Evolutionary conservation across 2,888 invertebrate genomes (phyloP).

Genomic region (Folsomia manolachei): DNA sequence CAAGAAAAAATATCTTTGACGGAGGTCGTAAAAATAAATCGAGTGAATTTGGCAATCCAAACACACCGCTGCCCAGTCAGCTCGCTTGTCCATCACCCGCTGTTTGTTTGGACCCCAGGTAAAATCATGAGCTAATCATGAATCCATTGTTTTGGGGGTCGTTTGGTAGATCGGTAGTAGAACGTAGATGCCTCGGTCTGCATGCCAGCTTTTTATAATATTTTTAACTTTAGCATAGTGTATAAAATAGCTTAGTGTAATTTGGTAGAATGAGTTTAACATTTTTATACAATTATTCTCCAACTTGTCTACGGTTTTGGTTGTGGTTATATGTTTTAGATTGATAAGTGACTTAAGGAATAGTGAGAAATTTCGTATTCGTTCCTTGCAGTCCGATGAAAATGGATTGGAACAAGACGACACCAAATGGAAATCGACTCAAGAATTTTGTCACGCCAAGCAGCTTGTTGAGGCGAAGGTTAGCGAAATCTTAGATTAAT

Average conservation of each 20-base stretch:
- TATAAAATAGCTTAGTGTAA: too few relatives aligned
- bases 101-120: conserved; percentile 48
- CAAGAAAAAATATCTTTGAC: conserved; percentile 44
- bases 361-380: not conserved
- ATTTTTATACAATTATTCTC: too few relatives aligned
- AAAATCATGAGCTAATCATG: conserved; percentile 8
- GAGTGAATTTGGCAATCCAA: conserved; percentile 35
- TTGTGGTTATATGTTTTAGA: not conserved
- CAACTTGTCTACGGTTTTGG: not conserved
- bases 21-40: conserved; percentile 39
- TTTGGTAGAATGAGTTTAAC: too few relatives aligned
- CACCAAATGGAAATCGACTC: conserved; percentile 32
- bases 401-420: conserved; percentile 40
- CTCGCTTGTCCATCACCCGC: conserved; percentile 45
- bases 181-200: too few relatives aligned
- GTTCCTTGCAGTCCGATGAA: conserved; percentile 40
- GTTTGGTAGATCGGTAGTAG: too few relatives aligned
- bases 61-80: conserved; percentile 36
- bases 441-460: conserved; percentile 35
- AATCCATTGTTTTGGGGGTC: not conserved
- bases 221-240: too few relatives aligned
- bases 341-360: conserved; percentile 8
- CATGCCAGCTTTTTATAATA: too few relatives aligned
- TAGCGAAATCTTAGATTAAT: not conserved
- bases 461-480: conserved; percentile 26